A percentile compares a stretch with the other conserved stretches of the same genome.
Conservation (phyloP, 2,113 vertebrate species). For the Pao palembangensis region DNA sequence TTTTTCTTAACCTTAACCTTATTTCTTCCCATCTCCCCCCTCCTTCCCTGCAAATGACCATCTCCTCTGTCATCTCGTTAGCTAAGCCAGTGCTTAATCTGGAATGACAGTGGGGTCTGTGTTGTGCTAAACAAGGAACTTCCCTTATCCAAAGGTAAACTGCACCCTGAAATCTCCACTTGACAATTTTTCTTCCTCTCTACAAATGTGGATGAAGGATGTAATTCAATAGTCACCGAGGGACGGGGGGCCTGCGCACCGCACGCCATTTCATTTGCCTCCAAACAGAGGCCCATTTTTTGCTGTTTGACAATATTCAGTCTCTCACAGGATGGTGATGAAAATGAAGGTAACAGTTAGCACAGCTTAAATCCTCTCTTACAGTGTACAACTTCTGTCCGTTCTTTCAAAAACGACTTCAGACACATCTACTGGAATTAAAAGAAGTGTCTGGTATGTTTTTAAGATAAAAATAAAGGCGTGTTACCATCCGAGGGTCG, state of each 20-base stretch:
- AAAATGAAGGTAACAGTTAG: too few species aligned
- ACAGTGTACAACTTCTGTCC: too few species aligned
- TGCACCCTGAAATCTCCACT: conserved; percentile 58
- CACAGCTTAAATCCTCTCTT: too few species aligned
- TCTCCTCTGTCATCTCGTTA: conserved; percentile 59
- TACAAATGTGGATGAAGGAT: conserved; percentile 38
- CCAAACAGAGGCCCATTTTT: conserved; percentile 51
- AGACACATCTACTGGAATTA: too few species aligned
- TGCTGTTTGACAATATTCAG: conserved; percentile 38
- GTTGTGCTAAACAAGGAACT: conserved; percentile 42
- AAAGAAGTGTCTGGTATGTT: too few species aligned
- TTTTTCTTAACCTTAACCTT: conserved; percentile 10
- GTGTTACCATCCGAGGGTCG: background rate
- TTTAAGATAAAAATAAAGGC: background rate
- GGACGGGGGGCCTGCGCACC: conserved; percentile 39
- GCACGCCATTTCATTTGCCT: conserved; percentile 48
- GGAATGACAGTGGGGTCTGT: conserved; percentile 56
- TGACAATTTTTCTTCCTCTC: conserved; percentile 53
- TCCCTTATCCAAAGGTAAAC: conserved; percentile 48
- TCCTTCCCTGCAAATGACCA: conserved; percentile 50
- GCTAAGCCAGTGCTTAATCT: conserved; percentile 55
- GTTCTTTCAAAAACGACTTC: too few species aligned
- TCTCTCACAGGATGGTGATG: conserved; percentile 29
- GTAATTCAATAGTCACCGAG: conserved; percentile 69
- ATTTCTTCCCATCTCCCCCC: conserved; percentile 3